Percentiles rank a stretch among this genome's conserved stretches.
Evolutionary conservation across 2,797 vertebrate genomes (phyloP).

Genomic region (Smutsia temminckii): DNA sequence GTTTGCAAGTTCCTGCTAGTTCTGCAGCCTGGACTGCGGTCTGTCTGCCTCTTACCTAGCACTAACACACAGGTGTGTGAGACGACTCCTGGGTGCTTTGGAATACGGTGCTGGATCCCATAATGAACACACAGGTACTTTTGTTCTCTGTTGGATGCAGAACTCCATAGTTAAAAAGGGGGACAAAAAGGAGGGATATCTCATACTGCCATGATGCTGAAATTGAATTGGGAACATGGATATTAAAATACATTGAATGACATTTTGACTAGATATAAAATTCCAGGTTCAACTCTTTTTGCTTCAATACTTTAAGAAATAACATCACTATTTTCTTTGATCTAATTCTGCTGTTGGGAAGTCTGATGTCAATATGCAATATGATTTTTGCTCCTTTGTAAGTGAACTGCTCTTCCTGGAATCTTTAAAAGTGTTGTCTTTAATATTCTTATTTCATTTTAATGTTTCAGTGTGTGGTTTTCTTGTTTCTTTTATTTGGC

Average conservation of each 20-base stretch:
- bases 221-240: neutral
- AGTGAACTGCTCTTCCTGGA: neutral
- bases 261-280: neutral
- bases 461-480: neutral
- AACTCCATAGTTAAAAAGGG: neutral
- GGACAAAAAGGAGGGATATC: neutral
- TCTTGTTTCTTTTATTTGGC: neutral
- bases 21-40: neutral
- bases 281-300: neutral
- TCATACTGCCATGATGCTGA: neutral
- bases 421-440: neutral
- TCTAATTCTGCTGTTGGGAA: neutral
- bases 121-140: neutral
- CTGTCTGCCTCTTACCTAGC: neutral
- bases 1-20: neutral
- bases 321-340: neutral
- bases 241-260: neutral
- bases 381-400: neutral
- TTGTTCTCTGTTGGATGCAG: neutral
- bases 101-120: neutral
- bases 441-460: neutral
- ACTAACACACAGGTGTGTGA: neutral
- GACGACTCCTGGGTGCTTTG: neutral
- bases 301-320: neutral
- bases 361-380: neutral